These are phyloP conservation scores for Cirrhinus molitorella DNA, from an alignment of 2,797 vertebrate species.

Conservation along the genomic window DNA sequence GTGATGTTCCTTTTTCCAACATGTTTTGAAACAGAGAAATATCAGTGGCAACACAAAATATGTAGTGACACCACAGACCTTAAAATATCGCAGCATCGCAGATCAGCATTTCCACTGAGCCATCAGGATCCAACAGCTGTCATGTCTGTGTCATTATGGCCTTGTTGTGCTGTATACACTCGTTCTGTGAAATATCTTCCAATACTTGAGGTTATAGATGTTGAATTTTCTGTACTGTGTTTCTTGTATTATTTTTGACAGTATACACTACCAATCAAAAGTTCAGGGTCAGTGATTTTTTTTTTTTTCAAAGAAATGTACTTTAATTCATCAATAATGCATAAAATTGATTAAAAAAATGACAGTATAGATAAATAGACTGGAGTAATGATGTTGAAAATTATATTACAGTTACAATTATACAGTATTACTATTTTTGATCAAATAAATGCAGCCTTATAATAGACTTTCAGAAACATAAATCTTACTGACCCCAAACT, in stretches of 20 bases:
- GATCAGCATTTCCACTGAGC: conserved; percentile 55
- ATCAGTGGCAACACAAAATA: background rate
- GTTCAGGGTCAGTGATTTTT: background rate
- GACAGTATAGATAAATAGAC: background rate
- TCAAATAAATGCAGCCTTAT: conserved; percentile 6
- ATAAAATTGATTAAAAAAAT: background rate
- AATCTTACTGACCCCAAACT: background rate
- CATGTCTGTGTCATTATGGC: conserved; percentile 6
- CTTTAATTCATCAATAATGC: background rate
- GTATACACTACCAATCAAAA: background rate
- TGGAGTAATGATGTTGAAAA: background rate
- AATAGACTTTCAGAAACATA: background rate
- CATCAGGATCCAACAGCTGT: conserved; percentile 3
- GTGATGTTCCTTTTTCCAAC: conserved; percentile 4
- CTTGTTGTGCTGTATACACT: conserved; percentile 30
- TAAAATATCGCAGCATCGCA: conserved; percentile 60
- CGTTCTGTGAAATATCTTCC: conserved; percentile 46
- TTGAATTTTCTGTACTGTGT: conserved; percentile 11
- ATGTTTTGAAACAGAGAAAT: conserved; percentile 1
- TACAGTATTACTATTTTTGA: background rate
- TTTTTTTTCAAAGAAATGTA: background rate
- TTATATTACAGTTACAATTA: too few species aligned
- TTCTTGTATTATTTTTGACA: conserved; percentile 5
- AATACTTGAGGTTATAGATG: conserved; percentile 41
- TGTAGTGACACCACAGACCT: conserved; percentile 7